Conservation (phyloP, 2,113 vertebrate genomes). For the Onychostruthus taczanowskii region DNA sequence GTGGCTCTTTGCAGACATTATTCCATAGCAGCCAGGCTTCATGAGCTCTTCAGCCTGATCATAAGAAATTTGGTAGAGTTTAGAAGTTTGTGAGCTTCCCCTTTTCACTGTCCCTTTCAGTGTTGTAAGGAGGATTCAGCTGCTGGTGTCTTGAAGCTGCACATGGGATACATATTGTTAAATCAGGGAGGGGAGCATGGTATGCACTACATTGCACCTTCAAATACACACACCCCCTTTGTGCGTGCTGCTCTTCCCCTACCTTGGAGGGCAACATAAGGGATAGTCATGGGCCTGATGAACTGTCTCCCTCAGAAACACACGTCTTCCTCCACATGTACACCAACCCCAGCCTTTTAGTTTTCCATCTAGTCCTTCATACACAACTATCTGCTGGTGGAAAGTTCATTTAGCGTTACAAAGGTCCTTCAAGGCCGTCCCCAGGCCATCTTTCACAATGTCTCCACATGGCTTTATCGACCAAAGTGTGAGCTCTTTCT, state of each 20-base stretch:
- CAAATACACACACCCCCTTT: neutral
- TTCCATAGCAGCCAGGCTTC: neutral
- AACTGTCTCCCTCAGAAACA: neutral
- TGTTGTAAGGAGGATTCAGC: neutral
- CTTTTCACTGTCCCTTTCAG: neutral
- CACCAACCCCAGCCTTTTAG: neutral
- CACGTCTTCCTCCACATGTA: neutral
- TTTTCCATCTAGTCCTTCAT: neutral
- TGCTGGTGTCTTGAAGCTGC: neutral
- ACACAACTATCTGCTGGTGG: neutral
- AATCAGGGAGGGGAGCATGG: neutral
- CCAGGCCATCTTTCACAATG: neutral
- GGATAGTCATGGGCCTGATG: neutral
- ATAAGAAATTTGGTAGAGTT: neutral
- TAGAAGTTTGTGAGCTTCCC: neutral
- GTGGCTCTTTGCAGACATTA: neutral
- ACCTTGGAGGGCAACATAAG: neutral
- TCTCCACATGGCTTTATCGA: neutral
- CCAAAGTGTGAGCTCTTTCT: neutral
- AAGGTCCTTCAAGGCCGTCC: neutral
- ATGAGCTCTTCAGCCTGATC: neutral
- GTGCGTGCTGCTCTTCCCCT: neutral
- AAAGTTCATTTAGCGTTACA: neutral
- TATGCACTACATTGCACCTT: neutral
- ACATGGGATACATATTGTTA: rapidly evolving